A percentile compares a stretch with the other conserved stretches of the same genome.
phyloP scores from a whole-genome alignment of 2,113 vertebrate genomes.

The Columba livia region DNA sequence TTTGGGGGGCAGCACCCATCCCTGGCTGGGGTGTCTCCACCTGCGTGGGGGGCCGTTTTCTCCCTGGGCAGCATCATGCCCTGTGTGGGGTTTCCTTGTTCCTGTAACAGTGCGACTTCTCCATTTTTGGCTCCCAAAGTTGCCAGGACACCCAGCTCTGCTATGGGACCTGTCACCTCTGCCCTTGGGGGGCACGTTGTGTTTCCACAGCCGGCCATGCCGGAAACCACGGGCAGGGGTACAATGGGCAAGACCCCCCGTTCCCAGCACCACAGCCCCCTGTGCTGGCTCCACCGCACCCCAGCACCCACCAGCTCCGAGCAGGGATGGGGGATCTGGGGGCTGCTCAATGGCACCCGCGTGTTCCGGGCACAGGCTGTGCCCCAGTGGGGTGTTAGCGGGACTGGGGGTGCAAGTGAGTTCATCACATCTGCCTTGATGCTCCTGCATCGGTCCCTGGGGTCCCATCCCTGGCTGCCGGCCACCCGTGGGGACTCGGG shows the following conservation, averaged over 20 bases:
- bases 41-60: background rate
- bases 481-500: background rate
- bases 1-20: background rate
- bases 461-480: background rate
- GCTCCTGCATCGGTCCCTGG: accelerated
- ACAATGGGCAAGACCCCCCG: background rate
- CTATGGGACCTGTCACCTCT: background rate
- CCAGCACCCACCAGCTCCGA: accelerated
- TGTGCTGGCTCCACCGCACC: accelerated
- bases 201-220: background rate
- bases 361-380: background rate
- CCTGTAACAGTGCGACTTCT: accelerated
- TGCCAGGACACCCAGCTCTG: background rate
- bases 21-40: background rate
- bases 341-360: background rate
- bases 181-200: background rate
- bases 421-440: accelerated
- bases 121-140: background rate
- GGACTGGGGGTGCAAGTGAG: background rate
- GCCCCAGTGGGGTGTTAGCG: background rate
- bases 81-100: background rate
- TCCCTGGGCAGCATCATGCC: background rate
- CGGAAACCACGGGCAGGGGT: slow-evolving; percentile 17
- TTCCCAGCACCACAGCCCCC: background rate
- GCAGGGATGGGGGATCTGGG: accelerated